A percentile compares a stretch with the other conserved stretches of the same genome.
Conservation (phyloP, 2,113 vertebrate species). For the Phrynosoma blainvillii region DNA sequence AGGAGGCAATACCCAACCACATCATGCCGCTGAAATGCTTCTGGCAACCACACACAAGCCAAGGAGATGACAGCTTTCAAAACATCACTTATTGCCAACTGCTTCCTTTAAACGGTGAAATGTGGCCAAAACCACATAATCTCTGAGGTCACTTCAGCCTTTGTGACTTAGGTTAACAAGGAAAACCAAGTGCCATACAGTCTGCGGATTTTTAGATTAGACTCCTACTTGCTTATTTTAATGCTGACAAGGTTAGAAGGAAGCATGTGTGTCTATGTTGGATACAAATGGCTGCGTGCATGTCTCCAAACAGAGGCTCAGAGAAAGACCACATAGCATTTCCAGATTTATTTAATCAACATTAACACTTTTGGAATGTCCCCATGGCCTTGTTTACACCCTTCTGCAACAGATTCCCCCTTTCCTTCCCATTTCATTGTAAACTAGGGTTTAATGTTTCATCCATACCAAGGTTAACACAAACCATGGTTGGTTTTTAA, state of each 20-base stretch:
- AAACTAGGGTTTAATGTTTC: background rate
- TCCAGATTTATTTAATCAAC: too few species aligned
- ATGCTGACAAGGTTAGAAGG: background rate
- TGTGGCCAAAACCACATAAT: slow-evolving; percentile 35
- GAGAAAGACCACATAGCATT: background rate
- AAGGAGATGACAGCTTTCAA: slow-evolving; percentile 31
- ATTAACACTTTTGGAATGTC: too few species aligned
- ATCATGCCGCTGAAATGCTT: slow-evolving; percentile 30
- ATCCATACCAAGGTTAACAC: background rate
- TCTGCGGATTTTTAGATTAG: slow-evolving; percentile 23
- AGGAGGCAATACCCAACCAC: slow-evolving; percentile 11
- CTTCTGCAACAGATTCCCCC: too few species aligned
- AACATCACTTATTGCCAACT: background rate
- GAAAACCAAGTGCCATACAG: slow-evolving; percentile 26
- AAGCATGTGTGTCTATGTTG: slow-evolving; percentile 17
- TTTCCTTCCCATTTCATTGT: too few species aligned
- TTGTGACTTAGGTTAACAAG: slow-evolving; percentile 1
- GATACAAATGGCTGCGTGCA: background rate
- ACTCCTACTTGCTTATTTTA: background rate
- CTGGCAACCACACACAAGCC: slow-evolving; percentile 24
- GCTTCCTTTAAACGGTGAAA: slow-evolving; percentile 15
- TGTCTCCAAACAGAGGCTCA: background rate
- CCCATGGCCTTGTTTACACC: too few species aligned
- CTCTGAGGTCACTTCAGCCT: slow-evolving; percentile 31
- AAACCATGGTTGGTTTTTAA: background rate